Evolutionary conservation across 1,140 invertebrate species (phyloP).

Genomic region (Platorchestia sp.): DNA sequence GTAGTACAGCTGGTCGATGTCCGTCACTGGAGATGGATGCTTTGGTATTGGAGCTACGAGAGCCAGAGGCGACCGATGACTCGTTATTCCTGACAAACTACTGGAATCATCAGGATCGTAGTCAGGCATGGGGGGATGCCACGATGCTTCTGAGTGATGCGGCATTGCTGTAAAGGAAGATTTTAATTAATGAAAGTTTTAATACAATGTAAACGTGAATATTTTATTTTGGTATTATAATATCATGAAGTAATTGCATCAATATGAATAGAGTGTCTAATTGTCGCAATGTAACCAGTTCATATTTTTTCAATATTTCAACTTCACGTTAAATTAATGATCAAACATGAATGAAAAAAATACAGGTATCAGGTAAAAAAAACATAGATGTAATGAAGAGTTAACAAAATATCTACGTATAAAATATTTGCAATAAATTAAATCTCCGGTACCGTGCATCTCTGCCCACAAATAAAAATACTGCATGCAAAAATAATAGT

Average conservation of each 20-base stretch:
- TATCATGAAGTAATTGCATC: neutral
- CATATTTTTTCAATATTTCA: neutral
- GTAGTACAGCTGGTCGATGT: conserved; percentile 67
- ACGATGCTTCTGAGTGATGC: conserved; percentile 23
- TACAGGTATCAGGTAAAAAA: neutral
- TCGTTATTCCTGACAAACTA: conserved; percentile 37
- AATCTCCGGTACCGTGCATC: neutral
- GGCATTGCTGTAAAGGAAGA: neutral
- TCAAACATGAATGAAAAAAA: neutral
- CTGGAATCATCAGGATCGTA: conserved; percentile 30
- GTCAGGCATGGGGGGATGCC: conserved; percentile 26
- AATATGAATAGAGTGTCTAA: neutral
- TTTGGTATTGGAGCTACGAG: conserved; percentile 58
- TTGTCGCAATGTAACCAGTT: too few species aligned
- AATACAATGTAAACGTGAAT: neutral
- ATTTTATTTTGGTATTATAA: neutral
- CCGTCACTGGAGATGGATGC: conserved; percentile 61
- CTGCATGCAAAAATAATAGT: neutral
- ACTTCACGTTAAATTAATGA: neutral
- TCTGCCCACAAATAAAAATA: neutral
- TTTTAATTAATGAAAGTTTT: neutral
- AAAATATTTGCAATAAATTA: neutral
- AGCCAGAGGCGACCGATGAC: conserved; percentile 50
- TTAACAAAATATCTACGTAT: neutral
- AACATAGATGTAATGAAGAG: neutral